Conservation (phyloP, 2,888 invertebrate species). For the Clivina fossor region DNA sequence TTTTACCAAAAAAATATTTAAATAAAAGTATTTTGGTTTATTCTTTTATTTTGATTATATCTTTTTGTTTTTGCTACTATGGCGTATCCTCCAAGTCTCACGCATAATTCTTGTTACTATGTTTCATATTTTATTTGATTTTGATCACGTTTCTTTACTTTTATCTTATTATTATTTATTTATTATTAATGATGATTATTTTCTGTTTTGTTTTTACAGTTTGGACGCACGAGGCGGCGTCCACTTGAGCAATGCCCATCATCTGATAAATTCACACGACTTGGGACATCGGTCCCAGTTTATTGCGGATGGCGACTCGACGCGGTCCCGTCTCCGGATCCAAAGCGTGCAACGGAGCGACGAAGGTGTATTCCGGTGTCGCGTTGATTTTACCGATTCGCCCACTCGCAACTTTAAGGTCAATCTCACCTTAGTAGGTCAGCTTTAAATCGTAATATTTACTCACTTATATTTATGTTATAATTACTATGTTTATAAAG, state of each 20-base stretch:
- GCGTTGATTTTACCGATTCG: constrained; percentile 86
- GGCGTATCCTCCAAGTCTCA: too few relatives aligned
- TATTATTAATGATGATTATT: too few relatives aligned
- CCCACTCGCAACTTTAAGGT: constrained; percentile 85
- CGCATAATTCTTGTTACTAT: too few relatives aligned
- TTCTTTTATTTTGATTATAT: too few relatives aligned
- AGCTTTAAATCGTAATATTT: constrained; percentile 47
- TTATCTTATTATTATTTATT: too few relatives aligned
- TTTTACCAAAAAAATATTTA: too few relatives aligned
- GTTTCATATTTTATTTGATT: too few relatives aligned
- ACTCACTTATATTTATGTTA: background rate
- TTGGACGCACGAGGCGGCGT: constrained; percentile 77
- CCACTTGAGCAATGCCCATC: constrained; percentile 62
- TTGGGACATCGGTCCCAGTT: constrained; percentile 76
- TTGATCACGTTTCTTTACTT: too few relatives aligned
- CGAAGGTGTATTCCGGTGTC: constrained; percentile 82
- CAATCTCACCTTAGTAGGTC: constrained; percentile 86
- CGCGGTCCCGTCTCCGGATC: constrained; percentile 73
- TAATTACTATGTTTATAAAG: too few relatives aligned
- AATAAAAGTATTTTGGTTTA: too few relatives aligned
- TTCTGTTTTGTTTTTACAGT: constrained; percentile 59
- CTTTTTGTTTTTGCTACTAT: too few relatives aligned
- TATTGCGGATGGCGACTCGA: constrained; percentile 68
- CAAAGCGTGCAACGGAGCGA: constrained; percentile 72
- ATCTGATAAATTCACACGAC: constrained; percentile 72